Conservation (phyloP, 2,888 invertebrate genomes). For the Epinotia demarniana region DNA sequence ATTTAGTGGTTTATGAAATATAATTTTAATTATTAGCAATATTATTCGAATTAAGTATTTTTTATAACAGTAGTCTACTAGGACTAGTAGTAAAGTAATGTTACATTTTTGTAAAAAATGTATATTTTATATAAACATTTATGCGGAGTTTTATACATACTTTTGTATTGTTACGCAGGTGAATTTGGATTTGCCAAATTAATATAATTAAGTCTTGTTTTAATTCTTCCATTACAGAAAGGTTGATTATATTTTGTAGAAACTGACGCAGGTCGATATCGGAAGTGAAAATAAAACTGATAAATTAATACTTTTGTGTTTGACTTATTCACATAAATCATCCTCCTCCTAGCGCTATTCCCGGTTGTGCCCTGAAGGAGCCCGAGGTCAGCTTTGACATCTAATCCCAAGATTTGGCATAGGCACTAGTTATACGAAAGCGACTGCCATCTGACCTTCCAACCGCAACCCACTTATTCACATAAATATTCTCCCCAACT, state of each 20-base stretch:
- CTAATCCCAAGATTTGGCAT: too few species aligned
- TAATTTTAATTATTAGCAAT: conserved; percentile 68
- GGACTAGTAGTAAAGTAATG: conserved; percentile 65
- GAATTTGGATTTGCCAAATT: conserved; percentile 83
- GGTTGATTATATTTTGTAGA: conserved; percentile 81
- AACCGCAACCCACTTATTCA: not conserved
- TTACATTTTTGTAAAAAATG: conserved; percentile 81
- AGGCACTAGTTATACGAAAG: too few species aligned
- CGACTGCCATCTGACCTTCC: too few species aligned
- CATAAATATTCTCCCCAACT: not conserved
- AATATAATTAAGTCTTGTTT: conserved; percentile 75
- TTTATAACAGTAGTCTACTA: conserved; percentile 70
- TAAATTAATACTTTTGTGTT: conserved; percentile 73
- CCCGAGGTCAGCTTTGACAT: too few species aligned
- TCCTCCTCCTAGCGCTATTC: too few species aligned
- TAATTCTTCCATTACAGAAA: conserved; percentile 80
- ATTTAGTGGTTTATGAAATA: conserved; percentile 65
- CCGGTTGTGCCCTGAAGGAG: too few species aligned
- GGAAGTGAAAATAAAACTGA: conserved; percentile 81
- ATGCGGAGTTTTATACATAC: conserved; percentile 72
- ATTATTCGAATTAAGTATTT: conserved; percentile 74
- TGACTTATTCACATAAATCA: conserved; percentile 54
- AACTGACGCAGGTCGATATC: conserved; percentile 74
- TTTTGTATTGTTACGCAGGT: conserved; percentile 74
- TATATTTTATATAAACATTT: conserved; percentile 81